A percentile compares a stretch with the other conserved stretches of the same genome.
Evolutionary conservation across 2,797 vertebrate species (phyloP).

Genomic region (Gymnodraco acuticeps): DNA sequence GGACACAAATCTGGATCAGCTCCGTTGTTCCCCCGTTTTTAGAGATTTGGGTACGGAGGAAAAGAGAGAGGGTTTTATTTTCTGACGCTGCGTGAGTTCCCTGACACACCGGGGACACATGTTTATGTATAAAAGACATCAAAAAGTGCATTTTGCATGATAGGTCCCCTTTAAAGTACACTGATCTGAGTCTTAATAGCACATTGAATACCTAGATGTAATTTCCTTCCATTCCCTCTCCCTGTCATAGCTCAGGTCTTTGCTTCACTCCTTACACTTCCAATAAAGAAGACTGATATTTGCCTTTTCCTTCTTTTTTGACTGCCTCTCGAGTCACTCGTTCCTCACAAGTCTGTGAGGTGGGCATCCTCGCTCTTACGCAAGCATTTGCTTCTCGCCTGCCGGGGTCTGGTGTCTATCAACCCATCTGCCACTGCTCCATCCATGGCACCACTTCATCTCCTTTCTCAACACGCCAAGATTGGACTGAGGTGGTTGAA

Average conservation of each 20-base stretch:
- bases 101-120: too few species aligned
- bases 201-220: background rate
- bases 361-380: conserved; percentile 82
- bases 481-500: conserved; percentile 13
- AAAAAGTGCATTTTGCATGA: too few species aligned
- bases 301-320: conserved; percentile 21
- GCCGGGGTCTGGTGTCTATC: conserved; percentile 82
- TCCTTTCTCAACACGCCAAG: conserved; percentile 24
- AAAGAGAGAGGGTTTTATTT: too few species aligned
- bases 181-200: background rate
- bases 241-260: conserved; percentile 10
- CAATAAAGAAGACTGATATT: conserved; percentile 10
- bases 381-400: conserved; percentile 75
- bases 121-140: too few species aligned
- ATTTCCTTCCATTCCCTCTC: background rate
- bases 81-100: too few species aligned
- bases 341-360: conserved; percentile 73
- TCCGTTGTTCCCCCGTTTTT: too few species aligned
- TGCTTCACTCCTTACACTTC: background rate
- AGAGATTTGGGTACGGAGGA: too few species aligned
- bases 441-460: conserved; percentile 54
- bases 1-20: too few species aligned
- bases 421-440: conserved; percentile 83
- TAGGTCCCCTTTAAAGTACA: too few species aligned
- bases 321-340: conserved; percentile 73